Evolutionary conservation across 1,140 invertebrate species (phyloP).

Genomic region (Teleopsis dalmanni): DNA sequence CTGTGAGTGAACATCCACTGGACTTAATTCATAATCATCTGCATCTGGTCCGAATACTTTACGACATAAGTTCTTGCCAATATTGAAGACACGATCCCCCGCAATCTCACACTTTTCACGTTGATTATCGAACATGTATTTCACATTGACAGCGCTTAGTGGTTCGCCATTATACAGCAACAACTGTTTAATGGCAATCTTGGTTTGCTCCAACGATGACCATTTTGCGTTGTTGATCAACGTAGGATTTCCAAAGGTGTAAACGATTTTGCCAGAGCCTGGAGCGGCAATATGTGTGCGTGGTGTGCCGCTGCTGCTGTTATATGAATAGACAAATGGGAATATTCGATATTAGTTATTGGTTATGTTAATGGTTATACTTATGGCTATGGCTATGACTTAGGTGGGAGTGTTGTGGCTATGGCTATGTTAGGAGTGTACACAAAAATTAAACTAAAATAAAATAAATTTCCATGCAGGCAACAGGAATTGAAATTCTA

Average conservation of each 20-base stretch:
- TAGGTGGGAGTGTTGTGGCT: too few species aligned
- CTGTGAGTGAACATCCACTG: conserved; percentile 16
- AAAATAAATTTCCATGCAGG: too few species aligned
- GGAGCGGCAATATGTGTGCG: conserved; percentile 13
- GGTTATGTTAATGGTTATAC: too few species aligned
- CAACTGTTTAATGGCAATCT: conserved; percentile 13
- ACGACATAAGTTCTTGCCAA: conserved; percentile 13
- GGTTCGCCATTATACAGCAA: conserved; percentile 9
- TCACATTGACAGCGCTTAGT: conserved; percentile 6
- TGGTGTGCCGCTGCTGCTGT: conserved; percentile 13
- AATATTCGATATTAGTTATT: too few species aligned
- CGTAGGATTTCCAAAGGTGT: conserved; percentile 17
- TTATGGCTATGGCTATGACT: too few species aligned
- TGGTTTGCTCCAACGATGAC: conserved; percentile 8
- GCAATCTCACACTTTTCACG: conserved; percentile 13
- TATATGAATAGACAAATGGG: too few species aligned
- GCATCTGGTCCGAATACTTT: conserved; percentile 13
- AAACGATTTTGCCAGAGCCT: conserved; percentile 18
- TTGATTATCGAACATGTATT: conserved; percentile 16
- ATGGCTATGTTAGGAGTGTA: too few species aligned
- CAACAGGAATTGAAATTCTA: too few species aligned
- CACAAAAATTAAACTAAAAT: too few species aligned
- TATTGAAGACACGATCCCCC: conserved; percentile 16
- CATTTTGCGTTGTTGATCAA: conserved; percentile 13
- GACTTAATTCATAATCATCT: conserved; percentile 12